Base-by-base conservation (phyloP, 2,888 invertebrate genomes). In the Drosophila flavopinicola region DNA sequence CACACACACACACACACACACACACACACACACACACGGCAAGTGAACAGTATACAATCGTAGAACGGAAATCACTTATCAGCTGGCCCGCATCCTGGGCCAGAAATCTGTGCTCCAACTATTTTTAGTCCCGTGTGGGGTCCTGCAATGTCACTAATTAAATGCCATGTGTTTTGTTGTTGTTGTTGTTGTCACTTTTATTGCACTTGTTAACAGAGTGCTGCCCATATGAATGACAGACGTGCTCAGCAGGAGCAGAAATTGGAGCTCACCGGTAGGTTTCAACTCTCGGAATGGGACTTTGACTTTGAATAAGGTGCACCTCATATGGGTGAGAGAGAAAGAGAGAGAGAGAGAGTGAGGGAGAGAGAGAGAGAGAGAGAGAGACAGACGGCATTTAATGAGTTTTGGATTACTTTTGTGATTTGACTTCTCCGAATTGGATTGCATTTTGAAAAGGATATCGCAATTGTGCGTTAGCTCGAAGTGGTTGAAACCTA, bases 11-110 rank as follows among this genome's bases (percentile, higher is more conserved):
- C 20, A 47, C 29, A 32, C 17, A 32, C 3, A 47, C 5, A 9
- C 11, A 32, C 15, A 42, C 6, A 51, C n/a, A 38, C 13, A 56
- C 6, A 35, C 11, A 24, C 6, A 29, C 29, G 30, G 42, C 15
- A 52, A 24, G 76, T n/a, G n/a, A 20, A 20, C 4, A 66, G 85
- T 84, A 84, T 84, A 84, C 84, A 79, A 79, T 84, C 69, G 61
- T 61, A 69, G 58, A 61, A 65, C 84, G 84, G 77, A 84, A 79
- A 85, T 79, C 86, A 66, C 80, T 64, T 64, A 79, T 77, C 84
- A 72, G 64, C 69, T 64, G 30, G 49, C 41, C 37, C 15, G 30
- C 73, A 67, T 57, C 35, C 44, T 52, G 33, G 20, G 20, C 20
- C 20, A 20, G 20, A 20, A 11, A 27, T 9, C 24, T n/a, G 10